Evolutionary conservation across 2,797 vertebrate genomes (phyloP), one percentile per base, ranked within the genome.

Genomic region (Gallirallus australis): DNA sequence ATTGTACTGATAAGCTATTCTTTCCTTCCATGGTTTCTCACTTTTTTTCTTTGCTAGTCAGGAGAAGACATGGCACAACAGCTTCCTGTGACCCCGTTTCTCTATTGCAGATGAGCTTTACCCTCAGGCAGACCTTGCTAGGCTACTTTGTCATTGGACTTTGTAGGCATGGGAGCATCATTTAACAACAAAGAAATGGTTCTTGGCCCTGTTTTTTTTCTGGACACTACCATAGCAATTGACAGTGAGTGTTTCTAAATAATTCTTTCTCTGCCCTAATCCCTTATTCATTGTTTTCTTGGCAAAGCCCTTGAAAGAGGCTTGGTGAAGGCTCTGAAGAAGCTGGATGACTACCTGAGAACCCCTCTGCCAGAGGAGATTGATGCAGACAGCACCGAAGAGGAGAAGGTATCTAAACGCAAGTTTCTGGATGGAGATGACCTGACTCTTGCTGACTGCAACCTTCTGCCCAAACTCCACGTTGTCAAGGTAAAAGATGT

Each of bases 381-480:
- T 0, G 98, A 99, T 20, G 97, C 98, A 37, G 89, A 98, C 97
- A 99, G 98, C 86, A 96, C 95, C 15, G 99, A 99, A 94, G 97
- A 98, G 27, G 98, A 99, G 94, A 99, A 98, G 82, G 94, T 94
- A 37, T 99, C 99, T 53, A 98, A 81, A 86, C 98, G 99, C 91
- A 96, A 97, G 96, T 99, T 99, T 97, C 97, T 99, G 85, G 99
- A 99, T 28, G 99, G 99, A 39, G 98, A 99, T 7, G 99, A 99
- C 69, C 97, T 99, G 89, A 99, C 99, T 1, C 98, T 99, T 37
- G 99, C 99, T 7, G 99, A 99, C 98, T 99, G 99, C 97, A 99
- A 99, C 96, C 99, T 99, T 89, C 98, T 99, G 96, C 99, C 99
- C 68, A 99, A 99, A 96, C 99, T 99, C 70, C 99, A 99, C 16